Base-by-base conservation (phyloP, 2,888 invertebrate genomes). In the Pristionchus arcanus region DNA sequence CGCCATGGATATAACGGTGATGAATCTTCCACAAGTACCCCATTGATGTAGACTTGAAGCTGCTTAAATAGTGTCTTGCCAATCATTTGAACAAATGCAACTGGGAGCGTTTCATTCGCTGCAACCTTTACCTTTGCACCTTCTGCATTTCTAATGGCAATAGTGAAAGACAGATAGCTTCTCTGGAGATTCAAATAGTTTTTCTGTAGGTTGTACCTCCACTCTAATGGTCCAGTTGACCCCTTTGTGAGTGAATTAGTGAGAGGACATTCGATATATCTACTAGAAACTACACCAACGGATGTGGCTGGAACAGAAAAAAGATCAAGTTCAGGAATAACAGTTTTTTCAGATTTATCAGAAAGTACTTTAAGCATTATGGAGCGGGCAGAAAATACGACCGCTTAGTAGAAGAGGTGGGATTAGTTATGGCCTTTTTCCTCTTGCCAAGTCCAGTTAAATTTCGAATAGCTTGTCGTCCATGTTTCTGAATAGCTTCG, bases 301-400 rank as follows among this genome's bases (percentile, higher is more conserved):
- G 68, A 21, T 5, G 88, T 71, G n/a, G 15, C 49, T 5, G 88
- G 88, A 37, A 74, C 34, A 71, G 74, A 74, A 59, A 88, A 88
- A 25, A 88, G 88, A 71, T 88, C 88, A 68, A 88, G 74, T 88
- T 74, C 88, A 16, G 68, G 53, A 25, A 31, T 19, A 16, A 49
- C 42, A 42, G 88, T 34, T 28, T 55, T 68, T 7, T 4, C n/a
- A 5, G 88, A 88, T 4, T 68, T 42, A 25, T 71, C 66, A 42
- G 55, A 53, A 37, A 88, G 42, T 16, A 71, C 19, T 42, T 68
- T 88, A n/a, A 42, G 25, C 88, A 88, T 88, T 68, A 59, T 42
- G 31, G 28, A 68, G 68, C 66, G 13, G 63, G 34, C 25, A 63
- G 28, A 15, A 37, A 66, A 25, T 9, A 11, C n/a, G 49, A 63